phyloP scores from a whole-genome alignment of 1,140 invertebrate genomes.

The Ruditapes philippinarum region DNA sequence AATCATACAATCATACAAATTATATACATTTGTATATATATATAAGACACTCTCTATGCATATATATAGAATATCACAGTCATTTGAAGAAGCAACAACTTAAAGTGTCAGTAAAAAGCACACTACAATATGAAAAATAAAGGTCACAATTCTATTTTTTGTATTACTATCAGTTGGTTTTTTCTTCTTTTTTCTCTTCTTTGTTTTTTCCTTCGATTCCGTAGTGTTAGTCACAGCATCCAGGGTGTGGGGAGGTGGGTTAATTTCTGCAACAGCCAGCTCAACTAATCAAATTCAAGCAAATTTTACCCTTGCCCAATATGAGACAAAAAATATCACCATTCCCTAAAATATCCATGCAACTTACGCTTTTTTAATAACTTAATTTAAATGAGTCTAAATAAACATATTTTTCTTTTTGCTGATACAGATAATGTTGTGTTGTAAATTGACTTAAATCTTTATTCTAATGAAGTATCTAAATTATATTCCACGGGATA shows the following conservation, averaged over 20 bases:
- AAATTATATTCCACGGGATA: too few relatives aligned
- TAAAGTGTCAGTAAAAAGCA: constrained; percentile 58
- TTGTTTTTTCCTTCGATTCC: constrained; percentile 77
- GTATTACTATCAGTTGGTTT: constrained; percentile 78
- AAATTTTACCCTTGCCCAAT: neutral
- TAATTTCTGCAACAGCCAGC: constrained; percentile 79
- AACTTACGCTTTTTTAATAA: too few relatives aligned
- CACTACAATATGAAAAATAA: constrained; percentile 64
- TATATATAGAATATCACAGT: constrained; percentile 14
- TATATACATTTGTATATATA: too few relatives aligned
- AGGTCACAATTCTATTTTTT: constrained; percentile 42
- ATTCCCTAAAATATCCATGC: neutral
- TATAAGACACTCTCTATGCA: constrained; percentile 6
- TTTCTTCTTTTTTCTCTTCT: constrained; percentile 84
- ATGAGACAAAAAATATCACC: neutral
- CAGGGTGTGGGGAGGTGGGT: constrained; percentile 71
- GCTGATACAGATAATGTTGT: too few relatives aligned
- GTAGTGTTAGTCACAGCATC: constrained; percentile 63
- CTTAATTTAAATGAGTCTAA: too few relatives aligned
- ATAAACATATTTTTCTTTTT: too few relatives aligned
- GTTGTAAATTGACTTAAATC: too few relatives aligned
- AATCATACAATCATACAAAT: too few relatives aligned
- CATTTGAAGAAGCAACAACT: constrained; percentile 24
- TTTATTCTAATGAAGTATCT: too few relatives aligned
- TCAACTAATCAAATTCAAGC: constrained; percentile 55